phyloP scores from a whole-genome alignment of 2,888 invertebrate species.

The Brenthis ino region DNA sequence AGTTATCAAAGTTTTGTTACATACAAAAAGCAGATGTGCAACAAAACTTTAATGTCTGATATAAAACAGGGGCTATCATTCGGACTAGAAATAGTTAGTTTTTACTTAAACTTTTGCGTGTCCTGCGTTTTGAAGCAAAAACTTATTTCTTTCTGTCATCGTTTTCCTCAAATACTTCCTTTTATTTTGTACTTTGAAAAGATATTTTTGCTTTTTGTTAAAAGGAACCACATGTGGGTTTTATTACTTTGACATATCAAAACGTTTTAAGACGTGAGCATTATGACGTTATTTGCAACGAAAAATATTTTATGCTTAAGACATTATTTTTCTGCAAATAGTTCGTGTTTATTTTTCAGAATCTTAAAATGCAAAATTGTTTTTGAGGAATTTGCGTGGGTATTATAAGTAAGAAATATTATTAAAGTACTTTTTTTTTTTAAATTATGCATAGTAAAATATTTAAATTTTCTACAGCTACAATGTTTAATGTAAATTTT shows the following conservation, averaged over 20 bases:
- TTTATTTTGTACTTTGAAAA: slow-evolving; percentile 20
- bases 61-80: neutral
- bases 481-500: too few relatives aligned
- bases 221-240: slow-evolving; percentile 2
- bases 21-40: slow-evolving; percentile 7
- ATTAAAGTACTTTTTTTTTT: too few relatives aligned
- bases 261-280: neutral
- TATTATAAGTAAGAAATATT: too few relatives aligned
- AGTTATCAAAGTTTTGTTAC: slow-evolving; percentile 6
- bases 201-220: slow-evolving; percentile 10
- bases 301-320: too few relatives aligned
- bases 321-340: too few relatives aligned
- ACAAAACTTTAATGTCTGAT: neutral
- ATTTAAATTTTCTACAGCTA: too few relatives aligned
- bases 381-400: too few relatives aligned
- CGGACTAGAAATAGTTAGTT: too few relatives aligned
- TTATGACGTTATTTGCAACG: neutral
- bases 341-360: too few relatives aligned
- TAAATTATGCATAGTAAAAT: too few relatives aligned
- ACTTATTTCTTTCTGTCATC: slow-evolving; percentile 27
- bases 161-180: slow-evolving; percentile 18
- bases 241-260: slow-evolving; percentile 1
- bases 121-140: slow-evolving; percentile 22
- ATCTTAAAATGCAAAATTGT: too few relatives aligned
- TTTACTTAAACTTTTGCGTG: too few relatives aligned